These are phyloP conservation scores for Danionella cerebrum DNA, from an alignment of 2,113 vertebrate species.

Conservation along the genomic window DNA sequence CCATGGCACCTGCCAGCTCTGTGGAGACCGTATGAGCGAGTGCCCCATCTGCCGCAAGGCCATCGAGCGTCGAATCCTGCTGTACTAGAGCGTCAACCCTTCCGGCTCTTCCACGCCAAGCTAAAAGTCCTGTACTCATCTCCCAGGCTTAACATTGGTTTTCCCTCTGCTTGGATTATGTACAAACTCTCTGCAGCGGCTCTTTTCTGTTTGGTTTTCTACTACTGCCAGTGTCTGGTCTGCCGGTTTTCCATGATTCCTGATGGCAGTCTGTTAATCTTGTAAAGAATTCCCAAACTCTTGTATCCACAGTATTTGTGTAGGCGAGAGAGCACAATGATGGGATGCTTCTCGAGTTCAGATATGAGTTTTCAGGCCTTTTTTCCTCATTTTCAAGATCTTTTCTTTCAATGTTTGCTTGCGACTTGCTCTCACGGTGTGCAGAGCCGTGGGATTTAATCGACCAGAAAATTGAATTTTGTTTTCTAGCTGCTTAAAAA, in stretches of 20 bases:
- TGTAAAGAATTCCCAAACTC: background rate
- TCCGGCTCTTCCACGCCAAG: conserved; percentile 13
- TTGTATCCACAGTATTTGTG: background rate
- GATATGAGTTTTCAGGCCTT: too few relatives aligned
- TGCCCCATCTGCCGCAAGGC: conserved; percentile 98
- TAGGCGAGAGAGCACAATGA: too few relatives aligned
- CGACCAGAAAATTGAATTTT: too few relatives aligned
- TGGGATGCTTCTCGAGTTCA: too few relatives aligned
- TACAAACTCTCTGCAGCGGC: too few relatives aligned
- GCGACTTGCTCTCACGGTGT: too few relatives aligned
- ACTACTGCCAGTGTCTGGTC: too few relatives aligned
- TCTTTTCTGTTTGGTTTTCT: too few relatives aligned
- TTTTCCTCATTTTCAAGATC: too few relatives aligned
- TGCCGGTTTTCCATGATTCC: background rate
- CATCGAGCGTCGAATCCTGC: conserved; percentile 92
- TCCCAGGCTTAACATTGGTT: background rate
- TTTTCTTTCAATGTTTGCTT: too few relatives aligned
- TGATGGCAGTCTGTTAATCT: background rate
- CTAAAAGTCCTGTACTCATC: conserved; percentile 21
- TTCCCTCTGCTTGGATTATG: conserved; percentile 2
- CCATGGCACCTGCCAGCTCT: conserved; percentile 95
- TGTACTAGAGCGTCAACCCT: conserved; percentile 69
- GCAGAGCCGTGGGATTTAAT: too few relatives aligned
- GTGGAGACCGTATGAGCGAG: conserved; percentile 98
- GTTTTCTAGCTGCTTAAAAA: too few relatives aligned